Conservation (phyloP, 2,113 vertebrate species). For the Merops nubicus region DNA sequence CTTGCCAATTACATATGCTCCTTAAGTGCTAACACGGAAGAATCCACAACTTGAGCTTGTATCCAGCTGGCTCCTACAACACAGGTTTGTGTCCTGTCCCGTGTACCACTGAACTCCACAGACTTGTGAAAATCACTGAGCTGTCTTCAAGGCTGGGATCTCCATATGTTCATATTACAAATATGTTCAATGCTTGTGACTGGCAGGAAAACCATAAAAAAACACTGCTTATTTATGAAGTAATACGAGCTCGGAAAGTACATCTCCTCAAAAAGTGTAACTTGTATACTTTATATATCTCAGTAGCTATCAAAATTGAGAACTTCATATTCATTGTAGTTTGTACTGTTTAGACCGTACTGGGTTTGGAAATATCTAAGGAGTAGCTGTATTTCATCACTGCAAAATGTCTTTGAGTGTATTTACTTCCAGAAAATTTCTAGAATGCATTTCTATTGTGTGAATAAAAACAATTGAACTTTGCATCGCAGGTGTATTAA, state of each 20-base stretch:
- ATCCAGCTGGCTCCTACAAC: background rate
- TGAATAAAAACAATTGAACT: background rate
- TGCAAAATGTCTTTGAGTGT: background rate
- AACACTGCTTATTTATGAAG: background rate
- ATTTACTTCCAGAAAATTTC: background rate
- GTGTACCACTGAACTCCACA: background rate
- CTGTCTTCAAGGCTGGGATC: background rate
- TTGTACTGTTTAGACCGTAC: background rate
- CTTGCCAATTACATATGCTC: background rate
- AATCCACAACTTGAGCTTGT: background rate
- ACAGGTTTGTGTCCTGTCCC: background rate
- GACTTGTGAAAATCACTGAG: background rate
- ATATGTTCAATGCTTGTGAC: background rate
- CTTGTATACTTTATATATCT: background rate
- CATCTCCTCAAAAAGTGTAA: background rate
- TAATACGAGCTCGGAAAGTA: background rate
- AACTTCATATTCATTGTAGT: background rate
- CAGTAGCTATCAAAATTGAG: background rate
- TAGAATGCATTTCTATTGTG: background rate
- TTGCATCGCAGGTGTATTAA: background rate
- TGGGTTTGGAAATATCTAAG: background rate
- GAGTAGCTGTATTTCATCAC: background rate
- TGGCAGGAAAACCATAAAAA: background rate
- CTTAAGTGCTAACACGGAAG: background rate
- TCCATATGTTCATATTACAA: background rate